A percentile compares a stretch with the other conserved stretches of the same genome.
Evolutionary conservation across 2,113 vertebrate genomes (phyloP).

Genomic region (Thalassoma bifasciatum): DNA sequence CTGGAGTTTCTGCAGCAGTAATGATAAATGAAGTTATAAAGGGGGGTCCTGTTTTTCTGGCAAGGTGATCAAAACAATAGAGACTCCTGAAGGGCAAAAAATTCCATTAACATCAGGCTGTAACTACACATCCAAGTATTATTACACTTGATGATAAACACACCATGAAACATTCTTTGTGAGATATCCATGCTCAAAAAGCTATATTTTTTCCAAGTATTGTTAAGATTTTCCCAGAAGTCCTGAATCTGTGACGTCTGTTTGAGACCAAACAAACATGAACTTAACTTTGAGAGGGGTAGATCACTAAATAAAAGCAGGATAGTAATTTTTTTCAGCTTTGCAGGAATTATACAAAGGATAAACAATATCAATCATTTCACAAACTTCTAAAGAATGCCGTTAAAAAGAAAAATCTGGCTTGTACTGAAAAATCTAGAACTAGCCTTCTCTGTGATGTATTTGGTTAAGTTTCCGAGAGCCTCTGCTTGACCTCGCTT

Average conservation of each 20-base stretch:
- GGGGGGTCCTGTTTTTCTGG: constrained; percentile 19
- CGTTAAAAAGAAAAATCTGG: too few species aligned
- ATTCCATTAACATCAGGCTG: background rate
- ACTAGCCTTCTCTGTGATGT: too few species aligned
- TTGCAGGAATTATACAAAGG: too few species aligned
- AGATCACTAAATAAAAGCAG: background rate
- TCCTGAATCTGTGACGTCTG: background rate
- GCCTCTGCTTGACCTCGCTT: too few species aligned
- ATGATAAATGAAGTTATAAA: constrained; percentile 26
- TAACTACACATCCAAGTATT: background rate
- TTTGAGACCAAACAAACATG: background rate
- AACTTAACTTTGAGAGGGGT: background rate
- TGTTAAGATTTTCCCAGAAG: background rate
- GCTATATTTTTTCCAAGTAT: background rate
- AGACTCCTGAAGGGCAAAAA: constrained; percentile 3
- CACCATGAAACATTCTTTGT: background rate
- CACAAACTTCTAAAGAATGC: too few species aligned
- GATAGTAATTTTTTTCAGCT: background rate
- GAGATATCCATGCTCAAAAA: background rate
- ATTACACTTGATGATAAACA: background rate
- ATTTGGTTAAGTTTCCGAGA: too few species aligned
- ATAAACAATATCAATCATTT: too few species aligned
- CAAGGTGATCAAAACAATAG: background rate
- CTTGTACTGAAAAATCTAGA: too few species aligned
- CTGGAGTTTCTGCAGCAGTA: constrained; percentile 25